phyloP scores from a whole-genome alignment of 2,113 vertebrate species.

The Ictalurus punctatus region DNA sequence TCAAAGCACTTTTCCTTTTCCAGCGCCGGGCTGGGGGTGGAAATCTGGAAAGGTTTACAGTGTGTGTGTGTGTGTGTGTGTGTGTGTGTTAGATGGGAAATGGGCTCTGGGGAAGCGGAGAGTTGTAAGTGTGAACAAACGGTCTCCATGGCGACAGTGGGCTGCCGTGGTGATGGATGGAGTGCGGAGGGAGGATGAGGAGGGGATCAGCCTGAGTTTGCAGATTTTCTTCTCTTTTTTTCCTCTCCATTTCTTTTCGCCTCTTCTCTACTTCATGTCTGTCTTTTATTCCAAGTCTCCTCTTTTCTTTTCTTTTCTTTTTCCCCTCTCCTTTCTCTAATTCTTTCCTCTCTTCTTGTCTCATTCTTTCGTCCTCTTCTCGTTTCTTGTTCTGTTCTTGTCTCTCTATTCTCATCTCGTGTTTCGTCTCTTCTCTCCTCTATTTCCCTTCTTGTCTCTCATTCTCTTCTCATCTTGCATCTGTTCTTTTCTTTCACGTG shows the following conservation, averaged over 20 bases:
- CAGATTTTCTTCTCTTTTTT: background rate
- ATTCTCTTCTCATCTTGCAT: background rate
- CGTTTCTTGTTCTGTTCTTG: background rate
- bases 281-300: background rate
- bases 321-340: background rate
- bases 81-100: conserved; percentile 46
- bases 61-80: conserved; percentile 44
- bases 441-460: background rate
- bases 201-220: background rate
- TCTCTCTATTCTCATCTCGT: background rate
- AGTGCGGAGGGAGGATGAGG: conserved; percentile 61
- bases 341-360: background rate
- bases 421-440: background rate
- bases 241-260: background rate
- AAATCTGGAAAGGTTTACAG: conserved; percentile 72
- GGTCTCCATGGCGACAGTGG: conserved; percentile 74
- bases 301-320: background rate
- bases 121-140: conserved; percentile 70
- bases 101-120: conserved; percentile 53
- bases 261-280: background rate
- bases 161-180: conserved; percentile 71
- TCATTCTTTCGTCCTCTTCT: background rate
- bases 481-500: background rate
- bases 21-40: conserved; percentile 40
- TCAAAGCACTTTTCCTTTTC: conserved; percentile 35